These are phyloP conservation scores for Tachina lurida DNA, from an alignment of 2,888 invertebrate species.

Conservation along the genomic window DNA sequence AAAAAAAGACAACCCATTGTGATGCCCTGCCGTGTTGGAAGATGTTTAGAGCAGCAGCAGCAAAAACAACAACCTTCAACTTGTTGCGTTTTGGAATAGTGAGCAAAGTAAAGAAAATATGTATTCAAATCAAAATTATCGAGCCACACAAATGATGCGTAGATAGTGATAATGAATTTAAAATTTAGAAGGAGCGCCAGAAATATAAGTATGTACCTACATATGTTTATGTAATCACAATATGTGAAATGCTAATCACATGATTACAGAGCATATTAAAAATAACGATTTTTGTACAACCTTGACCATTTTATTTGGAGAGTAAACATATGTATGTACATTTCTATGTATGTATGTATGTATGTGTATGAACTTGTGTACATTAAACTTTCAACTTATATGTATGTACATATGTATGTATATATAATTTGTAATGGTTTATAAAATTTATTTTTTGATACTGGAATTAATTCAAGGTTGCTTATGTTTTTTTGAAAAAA, in stretches of 20 bases:
- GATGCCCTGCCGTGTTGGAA: slow-evolving; percentile 77
- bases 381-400: not conserved
- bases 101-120: not conserved
- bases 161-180: slow-evolving; percentile 54
- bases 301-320: slow-evolving; percentile 74
- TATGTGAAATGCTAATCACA: slow-evolving; percentile 2
- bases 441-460: not conserved
- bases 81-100: slow-evolving; percentile 46
- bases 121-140: slow-evolving; percentile 27
- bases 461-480: slow-evolving; percentile 40
- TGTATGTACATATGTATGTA: no score
- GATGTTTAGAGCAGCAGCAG: slow-evolving; percentile 48
- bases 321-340: not conserved
- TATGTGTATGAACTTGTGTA: not conserved
- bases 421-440: no score
- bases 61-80: slow-evolving; percentile 21
- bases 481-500: not conserved
- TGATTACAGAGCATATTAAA: slow-evolving; percentile 46
- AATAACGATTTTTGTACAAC: slow-evolving; percentile 74
- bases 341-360: no score
- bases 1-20: slow-evolving; percentile 71
- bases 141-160: slow-evolving; percentile 51
- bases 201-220: not conserved
- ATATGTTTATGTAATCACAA: no score
- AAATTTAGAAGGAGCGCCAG: not conserved